phyloP scores from a whole-genome alignment of 1,140 invertebrate species.

The Drosophila tristis region DNA sequence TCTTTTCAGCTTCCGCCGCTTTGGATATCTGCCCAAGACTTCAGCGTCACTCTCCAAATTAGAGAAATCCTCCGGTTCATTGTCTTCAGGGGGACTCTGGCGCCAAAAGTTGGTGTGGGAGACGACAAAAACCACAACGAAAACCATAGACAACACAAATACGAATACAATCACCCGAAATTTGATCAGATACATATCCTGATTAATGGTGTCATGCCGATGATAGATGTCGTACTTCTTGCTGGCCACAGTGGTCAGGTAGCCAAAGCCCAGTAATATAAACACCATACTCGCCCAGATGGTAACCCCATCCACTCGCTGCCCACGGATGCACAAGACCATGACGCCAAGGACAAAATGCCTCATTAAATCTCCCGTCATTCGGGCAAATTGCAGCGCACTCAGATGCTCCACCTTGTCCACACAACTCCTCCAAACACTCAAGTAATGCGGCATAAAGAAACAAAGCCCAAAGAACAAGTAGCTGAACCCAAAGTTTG shows the following conservation, averaged over 20 bases:
- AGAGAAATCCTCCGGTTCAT: accelerated
- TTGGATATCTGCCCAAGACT: neutral
- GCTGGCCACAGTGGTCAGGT: neutral
- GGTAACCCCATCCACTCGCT: slow-evolving; percentile 12
- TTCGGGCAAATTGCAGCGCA: slow-evolving; percentile 12
- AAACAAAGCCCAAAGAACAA: slow-evolving; percentile 17
- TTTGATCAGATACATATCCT: slow-evolving; percentile 1
- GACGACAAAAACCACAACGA: slow-evolving; percentile 20
- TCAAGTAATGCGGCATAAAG: slow-evolving; percentile 18
- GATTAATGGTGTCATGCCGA: neutral
- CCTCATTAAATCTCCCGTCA: slow-evolving; percentile 18
- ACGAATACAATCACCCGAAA: slow-evolving; percentile 3
- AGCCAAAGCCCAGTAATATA: slow-evolving; percentile 22
- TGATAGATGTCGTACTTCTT: slow-evolving; percentile 14
- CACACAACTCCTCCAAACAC: slow-evolving; percentile 1
- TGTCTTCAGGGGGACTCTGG: accelerated
- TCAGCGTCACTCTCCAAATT: slow-evolving; percentile 34
- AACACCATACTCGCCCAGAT: slow-evolving; percentile 38
- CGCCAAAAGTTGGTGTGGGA: slow-evolving; percentile 9
- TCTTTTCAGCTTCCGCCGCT: neutral
- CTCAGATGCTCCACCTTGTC: neutral
- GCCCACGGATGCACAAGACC: slow-evolving; percentile 21
- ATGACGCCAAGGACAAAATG: slow-evolving; percentile 29
- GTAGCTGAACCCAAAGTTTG: slow-evolving; percentile 20
- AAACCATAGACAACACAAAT: neutral